A percentile compares a stretch with the other conserved stretches of the same genome.
These are phyloP conservation scores for Diplolepis rosae DNA, from an alignment of 2,888 invertebrate species.

Conservation along the genomic window DNA sequence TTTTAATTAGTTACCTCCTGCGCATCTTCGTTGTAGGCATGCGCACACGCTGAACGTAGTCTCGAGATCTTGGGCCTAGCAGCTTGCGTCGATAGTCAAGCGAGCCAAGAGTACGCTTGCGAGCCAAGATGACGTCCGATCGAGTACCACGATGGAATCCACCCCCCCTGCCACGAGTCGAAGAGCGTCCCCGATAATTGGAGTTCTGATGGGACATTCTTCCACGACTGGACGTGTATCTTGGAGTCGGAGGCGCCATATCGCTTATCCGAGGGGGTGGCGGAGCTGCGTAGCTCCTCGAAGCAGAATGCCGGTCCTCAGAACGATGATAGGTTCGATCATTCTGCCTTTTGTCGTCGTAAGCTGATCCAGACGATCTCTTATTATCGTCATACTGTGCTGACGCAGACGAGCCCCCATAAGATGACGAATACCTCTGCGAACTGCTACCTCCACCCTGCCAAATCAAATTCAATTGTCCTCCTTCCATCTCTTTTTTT, in stretches of 20 bases:
- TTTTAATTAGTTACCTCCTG: conserved; percentile 69
- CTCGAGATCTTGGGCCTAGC: conserved; percentile 68
- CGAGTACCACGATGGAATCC: conserved; percentile 67
- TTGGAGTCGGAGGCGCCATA: conserved; percentile 65
- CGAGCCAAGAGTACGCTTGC: conserved; percentile 67
- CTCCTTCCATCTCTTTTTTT: conserved; percentile 54
- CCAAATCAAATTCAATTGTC: conserved; percentile 71
- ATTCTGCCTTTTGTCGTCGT: conserved; percentile 70
- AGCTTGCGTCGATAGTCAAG: conserved; percentile 71
- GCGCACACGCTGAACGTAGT: conserved; percentile 71
- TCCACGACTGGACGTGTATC: conserved; percentile 66
- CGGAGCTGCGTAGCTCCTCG: conserved; percentile 66
- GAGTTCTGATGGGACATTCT: conserved; percentile 66
- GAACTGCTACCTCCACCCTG: conserved; percentile 69
- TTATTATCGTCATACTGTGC: conserved; percentile 69
- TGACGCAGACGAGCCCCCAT: conserved; percentile 66
- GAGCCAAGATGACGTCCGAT: conserved; percentile 64
- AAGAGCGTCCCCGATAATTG: conserved; percentile 66
- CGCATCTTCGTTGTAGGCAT: conserved; percentile 69
- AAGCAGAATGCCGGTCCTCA: conserved; percentile 69
- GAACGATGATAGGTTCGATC: conserved; percentile 69
- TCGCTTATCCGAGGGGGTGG: conserved; percentile 68
- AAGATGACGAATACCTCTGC: conserved; percentile 70
- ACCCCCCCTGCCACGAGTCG: conserved; percentile 64
- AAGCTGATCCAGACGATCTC: conserved; percentile 65